Evolutionary conservation across 1,140 invertebrate species (phyloP).

Genomic region (Andricus grossulariae): DNA sequence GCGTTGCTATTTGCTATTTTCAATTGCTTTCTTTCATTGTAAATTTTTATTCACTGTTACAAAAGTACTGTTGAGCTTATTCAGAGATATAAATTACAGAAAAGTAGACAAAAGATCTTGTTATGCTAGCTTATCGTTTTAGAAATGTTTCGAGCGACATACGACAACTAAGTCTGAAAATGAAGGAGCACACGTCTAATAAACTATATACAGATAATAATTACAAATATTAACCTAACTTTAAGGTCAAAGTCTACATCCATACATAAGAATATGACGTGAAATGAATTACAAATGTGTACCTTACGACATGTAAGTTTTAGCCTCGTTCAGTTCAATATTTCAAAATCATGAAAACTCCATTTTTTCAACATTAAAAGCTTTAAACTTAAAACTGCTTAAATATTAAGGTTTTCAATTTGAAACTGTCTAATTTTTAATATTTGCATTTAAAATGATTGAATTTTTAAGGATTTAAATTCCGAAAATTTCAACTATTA

Average conservation of each 20-base stretch:
- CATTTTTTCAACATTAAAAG: neutral
- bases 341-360: too few species aligned
- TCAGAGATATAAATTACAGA: slow-evolving; percentile 36
- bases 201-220: slow-evolving; percentile 7
- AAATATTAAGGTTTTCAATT: too few species aligned
- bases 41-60: slow-evolving; percentile 56
- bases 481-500: too few species aligned
- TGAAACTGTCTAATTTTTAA: too few species aligned
- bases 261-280: neutral
- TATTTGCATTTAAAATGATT: too few species aligned
- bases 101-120: neutral
- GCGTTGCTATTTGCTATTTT: slow-evolving; percentile 31
- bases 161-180: slow-evolving; percentile 18
- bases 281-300: slow-evolving; percentile 24
- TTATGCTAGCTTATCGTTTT: slow-evolving; percentile 5
- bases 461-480: too few species aligned
- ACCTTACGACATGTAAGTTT: slow-evolving; percentile 19
- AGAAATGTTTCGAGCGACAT: slow-evolving; percentile 7
- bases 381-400: neutral
- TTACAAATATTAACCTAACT: slow-evolving; percentile 13
- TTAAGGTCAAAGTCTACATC: slow-evolving; percentile 4
- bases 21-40: slow-evolving; percentile 45
- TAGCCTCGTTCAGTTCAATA: neutral
- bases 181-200: slow-evolving; percentile 5
- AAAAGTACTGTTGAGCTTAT: slow-evolving; percentile 11